Conservation (phyloP, 2,888 invertebrate genomes). For the Nymphalis c-album region DNA sequence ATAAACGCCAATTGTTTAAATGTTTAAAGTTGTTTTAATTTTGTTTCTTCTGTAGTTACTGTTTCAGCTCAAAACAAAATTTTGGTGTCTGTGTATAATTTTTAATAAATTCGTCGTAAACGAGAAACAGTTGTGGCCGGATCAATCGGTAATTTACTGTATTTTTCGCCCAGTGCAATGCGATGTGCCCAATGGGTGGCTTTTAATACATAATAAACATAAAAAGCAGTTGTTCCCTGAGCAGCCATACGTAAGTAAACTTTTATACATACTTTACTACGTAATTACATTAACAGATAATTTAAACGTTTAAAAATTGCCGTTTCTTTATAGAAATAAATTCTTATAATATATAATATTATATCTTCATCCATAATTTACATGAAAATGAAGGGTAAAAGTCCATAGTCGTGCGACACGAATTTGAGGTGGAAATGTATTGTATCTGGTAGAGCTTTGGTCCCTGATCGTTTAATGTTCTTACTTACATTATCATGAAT, state of each 20-base stretch:
- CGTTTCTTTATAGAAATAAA: not conserved
- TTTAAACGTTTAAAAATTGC: not conserved
- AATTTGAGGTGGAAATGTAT: too few relatives aligned
- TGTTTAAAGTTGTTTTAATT: constrained; percentile 40
- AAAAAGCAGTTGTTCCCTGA: constrained; percentile 38
- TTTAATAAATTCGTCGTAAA: constrained; percentile 40
- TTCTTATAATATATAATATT: too few relatives aligned
- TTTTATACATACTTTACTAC: constrained; percentile 13
- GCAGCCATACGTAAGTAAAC: constrained; percentile 40
- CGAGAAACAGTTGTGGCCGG: constrained; percentile 49
- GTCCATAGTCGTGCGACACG: too few relatives aligned
- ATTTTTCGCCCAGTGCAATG: constrained; percentile 54
- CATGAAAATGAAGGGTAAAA: too few relatives aligned
- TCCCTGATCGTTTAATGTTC: too few relatives aligned
- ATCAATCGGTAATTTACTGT: constrained; percentile 53
- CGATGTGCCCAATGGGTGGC: constrained; percentile 58
- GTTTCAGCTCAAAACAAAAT: constrained; percentile 46
- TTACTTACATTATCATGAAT: too few relatives aligned
- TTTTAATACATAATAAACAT: constrained; percentile 55
- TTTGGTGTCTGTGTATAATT: constrained; percentile 38
- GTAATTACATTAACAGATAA: constrained; percentile 9
- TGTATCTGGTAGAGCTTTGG: too few relatives aligned
- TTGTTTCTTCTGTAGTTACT: constrained; percentile 39
- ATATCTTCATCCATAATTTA: too few relatives aligned
- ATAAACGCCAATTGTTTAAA: constrained; percentile 39